Base-by-base conservation (phyloP, 2,797 vertebrate genomes). In the Triplophysa yarkandensis region DNA sequence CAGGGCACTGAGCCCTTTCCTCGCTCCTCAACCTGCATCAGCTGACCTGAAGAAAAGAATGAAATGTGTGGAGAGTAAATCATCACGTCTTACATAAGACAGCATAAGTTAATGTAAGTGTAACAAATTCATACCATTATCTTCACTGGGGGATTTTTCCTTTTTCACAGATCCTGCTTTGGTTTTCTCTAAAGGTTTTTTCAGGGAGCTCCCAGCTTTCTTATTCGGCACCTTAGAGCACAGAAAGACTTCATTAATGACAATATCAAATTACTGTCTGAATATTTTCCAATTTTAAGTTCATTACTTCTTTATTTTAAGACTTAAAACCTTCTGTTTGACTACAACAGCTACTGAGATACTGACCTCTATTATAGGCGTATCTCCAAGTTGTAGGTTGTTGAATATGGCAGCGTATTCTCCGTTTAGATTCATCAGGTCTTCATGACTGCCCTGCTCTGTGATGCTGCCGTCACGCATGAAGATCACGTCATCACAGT, bases 381-480 rank as follows among this genome's bases (percentile, higher is more conserved):
- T 89, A 78, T 96, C 95, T 88, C 95, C 95, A 61, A 96, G 88
- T 83, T 96, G 92, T 43, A 97, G 89, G 83, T 89, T 95, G 85
- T 97, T 97, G 84, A 96, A 96, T 88, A 95, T 95, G 79, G 94
- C 86, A 9, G 95, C 94, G 28, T 98, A 98, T 77, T 98, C 95
- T 1, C 93, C 92, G 48, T 93, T 96, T 70, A 95, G 86, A 71
- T 93, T 93, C 92, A 98, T 95, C 84, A 98, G 88, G 27, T 94
- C 89, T 79, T 95, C 95, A 2, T 98, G 95, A 84, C 90, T 94
- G 68, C 95, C 95, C 81, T 92, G 89, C 84, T 97, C 95, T 0
- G 90, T 93, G 67, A 98, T 93, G 66, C 91, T 93, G 65, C 95
- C 95, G 58, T 98, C 95, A 67, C 92, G 94, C 95, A 98, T 94